phyloP scores from a whole-genome alignment of 2,113 vertebrate species.

The Pholis gunnellus region DNA sequence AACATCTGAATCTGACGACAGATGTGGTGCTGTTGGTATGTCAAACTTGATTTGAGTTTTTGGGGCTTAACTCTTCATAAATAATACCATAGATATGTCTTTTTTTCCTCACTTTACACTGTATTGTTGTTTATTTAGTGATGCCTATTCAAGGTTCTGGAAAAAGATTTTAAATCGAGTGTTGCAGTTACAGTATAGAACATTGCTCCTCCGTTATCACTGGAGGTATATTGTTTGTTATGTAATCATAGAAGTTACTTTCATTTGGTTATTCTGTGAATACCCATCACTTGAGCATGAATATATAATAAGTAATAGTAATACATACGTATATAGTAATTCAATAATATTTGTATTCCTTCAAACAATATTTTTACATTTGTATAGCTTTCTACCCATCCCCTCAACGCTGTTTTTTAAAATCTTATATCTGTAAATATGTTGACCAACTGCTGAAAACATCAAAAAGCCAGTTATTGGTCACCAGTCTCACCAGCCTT shows the following conservation, averaged over 20 bases:
- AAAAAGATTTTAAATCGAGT: no score
- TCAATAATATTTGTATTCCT: not conserved
- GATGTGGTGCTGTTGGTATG: not conserved
- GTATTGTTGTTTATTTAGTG: not conserved
- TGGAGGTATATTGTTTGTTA: not conserved
- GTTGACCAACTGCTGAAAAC: constrained; percentile 5
- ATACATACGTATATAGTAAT: no score
- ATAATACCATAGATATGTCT: not conserved
- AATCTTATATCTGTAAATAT: not conserved
- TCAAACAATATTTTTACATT: no score
- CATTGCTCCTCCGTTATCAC: not conserved
- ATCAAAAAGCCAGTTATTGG: not conserved
- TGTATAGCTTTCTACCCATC: not conserved
- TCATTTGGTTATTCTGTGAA: not conserved
- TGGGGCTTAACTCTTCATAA: not conserved
- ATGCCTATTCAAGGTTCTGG: not conserved
- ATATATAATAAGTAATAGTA: not conserved
- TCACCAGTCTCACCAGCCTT: not conserved
- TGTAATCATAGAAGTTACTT: not conserved
- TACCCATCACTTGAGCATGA: not conserved
- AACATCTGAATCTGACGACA: not conserved
- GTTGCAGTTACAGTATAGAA: no score
- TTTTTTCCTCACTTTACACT: not conserved
- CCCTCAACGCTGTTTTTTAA: not conserved
- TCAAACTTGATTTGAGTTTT: not conserved